Evolutionary conservation across 1,140 invertebrate genomes (phyloP).

Genomic region (Daktulosphaira vitifoliae): DNA sequence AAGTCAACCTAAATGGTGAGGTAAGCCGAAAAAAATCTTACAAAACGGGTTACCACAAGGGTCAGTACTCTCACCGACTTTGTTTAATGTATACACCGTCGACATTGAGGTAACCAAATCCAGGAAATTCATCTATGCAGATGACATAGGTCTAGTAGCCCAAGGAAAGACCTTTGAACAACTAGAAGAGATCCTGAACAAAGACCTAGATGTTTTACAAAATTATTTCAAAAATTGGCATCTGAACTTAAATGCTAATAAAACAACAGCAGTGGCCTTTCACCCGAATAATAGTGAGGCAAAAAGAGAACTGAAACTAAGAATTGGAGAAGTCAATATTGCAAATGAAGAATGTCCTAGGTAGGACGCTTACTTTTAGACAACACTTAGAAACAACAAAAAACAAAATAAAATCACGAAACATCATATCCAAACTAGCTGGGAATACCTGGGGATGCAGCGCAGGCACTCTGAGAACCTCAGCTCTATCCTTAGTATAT

Average conservation of each 20-base stretch:
- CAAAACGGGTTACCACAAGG: conserved; percentile 29
- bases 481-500: conserved; percentile 12
- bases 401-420: conserved; percentile 13
- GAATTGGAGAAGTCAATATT: neutral
- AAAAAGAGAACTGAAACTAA: conserved; percentile 7
- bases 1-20: conserved; percentile 5
- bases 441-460: conserved; percentile 1
- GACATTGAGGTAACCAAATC: neutral
- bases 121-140: neutral
- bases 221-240: conserved; percentile 3
- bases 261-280: neutral
- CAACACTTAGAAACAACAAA: conserved; percentile 18
- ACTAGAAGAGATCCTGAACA: neutral
- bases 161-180: neutral
- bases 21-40: conserved; percentile 6
- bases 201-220: too few species aligned
- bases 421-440: neutral
- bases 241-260: neutral
- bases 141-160: neutral
- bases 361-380: conserved; percentile 8
- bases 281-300: neutral
- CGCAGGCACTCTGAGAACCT: conserved; percentile 18
- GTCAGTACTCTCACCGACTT: conserved; percentile 1
- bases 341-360: conserved; percentile 12
- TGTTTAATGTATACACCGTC: conserved; percentile 4